phyloP scores from a whole-genome alignment of 2,888 invertebrate genomes.

The Branchellion lobata region DNA sequence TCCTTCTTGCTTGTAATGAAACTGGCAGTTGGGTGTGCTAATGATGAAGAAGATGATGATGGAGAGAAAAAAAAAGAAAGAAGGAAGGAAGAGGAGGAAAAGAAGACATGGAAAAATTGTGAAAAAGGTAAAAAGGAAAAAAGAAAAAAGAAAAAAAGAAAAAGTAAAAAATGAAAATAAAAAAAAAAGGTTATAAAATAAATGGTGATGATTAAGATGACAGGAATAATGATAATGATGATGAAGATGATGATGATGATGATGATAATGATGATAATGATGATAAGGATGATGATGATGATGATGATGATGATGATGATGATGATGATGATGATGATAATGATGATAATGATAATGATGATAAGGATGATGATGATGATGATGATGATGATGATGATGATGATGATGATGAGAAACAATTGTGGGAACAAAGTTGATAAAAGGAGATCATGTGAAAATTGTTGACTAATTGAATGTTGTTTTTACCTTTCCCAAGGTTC shows the following conservation, averaged over 20 bases:
- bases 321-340: conserved; percentile 6
- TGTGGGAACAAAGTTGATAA: too few species aligned
- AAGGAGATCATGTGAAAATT: too few species aligned
- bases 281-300: conserved; percentile 24
- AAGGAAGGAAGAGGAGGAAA: not conserved
- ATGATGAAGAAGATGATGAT: not conserved
- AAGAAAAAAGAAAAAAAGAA: not conserved
- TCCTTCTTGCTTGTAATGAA: conserved; percentile 87
- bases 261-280: conserved; percentile 38
- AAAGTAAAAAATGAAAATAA: too few species aligned
- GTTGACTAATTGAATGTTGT: not conserved
- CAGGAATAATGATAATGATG: not conserved
- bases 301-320: conserved; percentile 24
- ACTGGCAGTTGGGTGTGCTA: conserved; percentile 63
- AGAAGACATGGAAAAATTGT: not conserved
- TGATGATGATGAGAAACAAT: conserved; percentile 23
- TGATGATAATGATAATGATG: conserved; percentile 23
- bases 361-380: conserved; percentile 25
- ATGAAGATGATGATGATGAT: conserved; percentile 32
- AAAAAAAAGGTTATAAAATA: not conserved
- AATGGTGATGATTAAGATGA: conserved; percentile 1
- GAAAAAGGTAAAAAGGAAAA: not conserved
- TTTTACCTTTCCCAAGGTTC: conserved; percentile 65
- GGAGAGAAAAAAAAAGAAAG: not conserved
- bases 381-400: conserved; percentile 19